Evolutionary conservation across 2,113 vertebrate species (phyloP).

Genomic region (Phaethornis superciliosus): DNA sequence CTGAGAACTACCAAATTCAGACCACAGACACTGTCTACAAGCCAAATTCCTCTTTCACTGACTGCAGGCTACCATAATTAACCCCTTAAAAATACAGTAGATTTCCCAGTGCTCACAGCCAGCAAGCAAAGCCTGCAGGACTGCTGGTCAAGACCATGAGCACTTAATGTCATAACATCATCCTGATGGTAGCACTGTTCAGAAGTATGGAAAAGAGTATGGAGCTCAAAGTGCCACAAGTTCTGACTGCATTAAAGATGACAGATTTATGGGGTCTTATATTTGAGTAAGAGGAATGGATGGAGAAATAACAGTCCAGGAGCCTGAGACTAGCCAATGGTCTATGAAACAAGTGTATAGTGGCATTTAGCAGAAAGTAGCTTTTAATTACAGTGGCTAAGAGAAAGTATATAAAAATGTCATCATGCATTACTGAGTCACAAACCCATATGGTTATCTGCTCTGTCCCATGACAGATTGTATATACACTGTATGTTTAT

Average conservation of each 20-base stretch:
- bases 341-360: constrained; percentile 8
- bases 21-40: neutral
- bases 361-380: neutral
- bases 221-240: neutral
- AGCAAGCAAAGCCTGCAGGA: neutral
- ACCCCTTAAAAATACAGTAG: neutral
- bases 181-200: neutral
- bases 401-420: constrained; percentile 39
- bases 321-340: neutral
- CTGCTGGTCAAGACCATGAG: neutral
- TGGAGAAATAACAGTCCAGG: constrained; percentile 1
- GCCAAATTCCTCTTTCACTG: neutral
- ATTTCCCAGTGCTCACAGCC: neutral
- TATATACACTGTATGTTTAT: neutral
- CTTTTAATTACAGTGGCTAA: constrained; percentile 18
- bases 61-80: neutral
- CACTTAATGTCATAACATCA: neutral
- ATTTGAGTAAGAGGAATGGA: constrained; percentile 23
- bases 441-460: neutral
- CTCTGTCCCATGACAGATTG: neutral
- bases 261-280: constrained; percentile 36
- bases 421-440: neutral
- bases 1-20: neutral
- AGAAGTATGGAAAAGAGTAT: neutral
- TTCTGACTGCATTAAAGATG: neutral